Evolutionary conservation across 2,113 vertebrate genomes (phyloP).

Genomic region (Oplegnathus fasciatus): DNA sequence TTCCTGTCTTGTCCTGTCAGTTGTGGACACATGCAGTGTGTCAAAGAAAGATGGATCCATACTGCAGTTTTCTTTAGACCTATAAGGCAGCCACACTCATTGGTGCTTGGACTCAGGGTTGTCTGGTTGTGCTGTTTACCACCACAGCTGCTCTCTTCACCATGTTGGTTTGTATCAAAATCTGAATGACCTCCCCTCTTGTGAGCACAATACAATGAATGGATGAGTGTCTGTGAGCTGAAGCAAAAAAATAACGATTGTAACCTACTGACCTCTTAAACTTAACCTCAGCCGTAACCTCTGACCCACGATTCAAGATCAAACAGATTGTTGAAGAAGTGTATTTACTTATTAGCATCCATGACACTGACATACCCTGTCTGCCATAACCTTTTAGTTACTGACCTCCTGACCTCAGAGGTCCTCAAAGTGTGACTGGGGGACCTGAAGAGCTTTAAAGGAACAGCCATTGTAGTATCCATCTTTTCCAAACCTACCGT

Average conservation of each 20-base stretch:
- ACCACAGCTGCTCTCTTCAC: background rate
- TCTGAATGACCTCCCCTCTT: background rate
- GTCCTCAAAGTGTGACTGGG: constrained; percentile 1
- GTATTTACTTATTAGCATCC: constrained; percentile 59
- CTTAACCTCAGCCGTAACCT: constrained; percentile 47
- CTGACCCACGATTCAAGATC: constrained; percentile 45
- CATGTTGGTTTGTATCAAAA: constrained; percentile 14
- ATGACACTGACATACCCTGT: constrained; percentile 49
- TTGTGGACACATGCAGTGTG: constrained; percentile 34
- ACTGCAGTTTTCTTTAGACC: constrained; percentile 6
- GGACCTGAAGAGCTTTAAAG: background rate
- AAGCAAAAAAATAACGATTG: constrained; percentile 70
- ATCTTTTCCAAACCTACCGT: too few relatives aligned
- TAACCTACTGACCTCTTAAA: constrained; percentile 69
- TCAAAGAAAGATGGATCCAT: constrained; percentile 29
- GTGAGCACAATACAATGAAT: constrained; percentile 31
- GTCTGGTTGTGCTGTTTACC: constrained; percentile 16
- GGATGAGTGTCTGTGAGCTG: constrained; percentile 55
- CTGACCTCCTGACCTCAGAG: constrained; percentile 29
- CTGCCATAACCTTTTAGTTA: constrained; percentile 37
- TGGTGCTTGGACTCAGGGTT: background rate
- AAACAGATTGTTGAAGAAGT: constrained; percentile 30
- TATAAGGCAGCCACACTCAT: background rate
- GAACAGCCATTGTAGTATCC: background rate
- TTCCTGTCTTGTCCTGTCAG: constrained; percentile 22